Conservation (phyloP, 2,113 vertebrate genomes). For the Ceyx margarethae region DNA sequence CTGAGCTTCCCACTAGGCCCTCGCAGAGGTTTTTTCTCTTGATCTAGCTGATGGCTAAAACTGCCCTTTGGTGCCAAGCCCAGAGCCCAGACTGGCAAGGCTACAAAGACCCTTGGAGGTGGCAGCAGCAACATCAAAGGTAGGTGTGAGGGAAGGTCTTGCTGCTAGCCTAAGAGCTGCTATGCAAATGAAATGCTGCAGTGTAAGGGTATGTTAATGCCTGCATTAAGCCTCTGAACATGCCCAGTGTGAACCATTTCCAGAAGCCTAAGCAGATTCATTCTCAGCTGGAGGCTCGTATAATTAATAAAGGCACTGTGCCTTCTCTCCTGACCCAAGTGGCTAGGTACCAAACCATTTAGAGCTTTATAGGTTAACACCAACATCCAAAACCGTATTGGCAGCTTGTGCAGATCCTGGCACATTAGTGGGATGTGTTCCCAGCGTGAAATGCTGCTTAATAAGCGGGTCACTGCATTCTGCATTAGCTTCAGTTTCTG, state of each 20-base stretch:
- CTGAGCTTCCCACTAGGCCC: not conserved
- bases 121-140: slow-evolving; percentile 14
- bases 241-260: slow-evolving; percentile 31
- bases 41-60: not conserved
- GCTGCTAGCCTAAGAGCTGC: not conserved
- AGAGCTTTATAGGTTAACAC: slow-evolving; percentile 63
- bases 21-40: not conserved
- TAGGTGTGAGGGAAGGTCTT: not conserved
- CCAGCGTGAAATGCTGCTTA: slow-evolving; percentile 30
- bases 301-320: slow-evolving; percentile 54
- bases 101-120: not conserved
- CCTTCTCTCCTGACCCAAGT: slow-evolving; percentile 56
- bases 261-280: slow-evolving; percentile 62
- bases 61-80: not conserved
- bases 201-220: slow-evolving; percentile 48
- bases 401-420: slow-evolving; percentile 43
- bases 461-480: slow-evolving; percentile 52
- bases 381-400: slow-evolving; percentile 52
- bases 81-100: not conserved
- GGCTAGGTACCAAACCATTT: slow-evolving; percentile 60
- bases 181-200: slow-evolving; percentile 49
- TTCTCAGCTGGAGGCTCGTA: slow-evolving; percentile 63
- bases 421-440: slow-evolving; percentile 35
- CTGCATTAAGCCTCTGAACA: slow-evolving; percentile 48
- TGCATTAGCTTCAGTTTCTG: slow-evolving; percentile 61